A percentile compares a stretch with the other conserved stretches of the same genome.
Evolutionary conservation across 2,888 invertebrate species (phyloP).

Genomic region (Baccha elongata): DNA sequence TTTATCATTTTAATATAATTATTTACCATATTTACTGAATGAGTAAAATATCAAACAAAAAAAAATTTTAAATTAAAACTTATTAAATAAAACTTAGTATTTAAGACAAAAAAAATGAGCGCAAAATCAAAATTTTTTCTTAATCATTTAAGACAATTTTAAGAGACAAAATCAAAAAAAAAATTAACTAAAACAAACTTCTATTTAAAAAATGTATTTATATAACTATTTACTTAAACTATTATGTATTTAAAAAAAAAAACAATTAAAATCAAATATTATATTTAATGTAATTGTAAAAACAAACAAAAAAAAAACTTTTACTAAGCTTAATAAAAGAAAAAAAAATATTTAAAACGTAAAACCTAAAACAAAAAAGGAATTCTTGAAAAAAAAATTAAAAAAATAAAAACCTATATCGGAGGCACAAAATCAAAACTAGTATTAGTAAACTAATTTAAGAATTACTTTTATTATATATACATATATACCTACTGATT

Average conservation of each 20-base stretch:
- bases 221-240: slow-evolving; percentile 65
- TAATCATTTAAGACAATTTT: slow-evolving; percentile 49
- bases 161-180: slow-evolving; percentile 71
- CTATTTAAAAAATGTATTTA: slow-evolving; percentile 70
- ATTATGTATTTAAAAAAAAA: slow-evolving; percentile 50
- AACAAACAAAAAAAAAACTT: slow-evolving; percentile 19
- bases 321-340: slow-evolving; percentile 40
- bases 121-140: slow-evolving; percentile 75
- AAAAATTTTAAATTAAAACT: slow-evolving; percentile 12
- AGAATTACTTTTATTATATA: slow-evolving; percentile 73
- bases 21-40: slow-evolving; percentile 30
- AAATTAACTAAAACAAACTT: slow-evolving; percentile 46
- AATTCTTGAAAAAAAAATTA: slow-evolving; percentile 9
- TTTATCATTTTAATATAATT: not conserved
- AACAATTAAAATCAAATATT: slow-evolving; percentile 58
- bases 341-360: slow-evolving; percentile 39
- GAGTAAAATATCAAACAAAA: slow-evolving; percentile 48
- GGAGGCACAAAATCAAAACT: slow-evolving; percentile 78
- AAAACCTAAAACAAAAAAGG: slow-evolving; percentile 35
- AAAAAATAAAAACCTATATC: slow-evolving; percentile 74
- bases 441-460: slow-evolving; percentile 74
- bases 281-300: slow-evolving; percentile 67
- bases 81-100: slow-evolving; percentile 52
- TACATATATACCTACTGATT: slow-evolving; percentile 60
- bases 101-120: slow-evolving; percentile 72